Evolutionary conservation across 2,888 invertebrate species (phyloP).

Genomic region (Melinaea marsaeus): DNA sequence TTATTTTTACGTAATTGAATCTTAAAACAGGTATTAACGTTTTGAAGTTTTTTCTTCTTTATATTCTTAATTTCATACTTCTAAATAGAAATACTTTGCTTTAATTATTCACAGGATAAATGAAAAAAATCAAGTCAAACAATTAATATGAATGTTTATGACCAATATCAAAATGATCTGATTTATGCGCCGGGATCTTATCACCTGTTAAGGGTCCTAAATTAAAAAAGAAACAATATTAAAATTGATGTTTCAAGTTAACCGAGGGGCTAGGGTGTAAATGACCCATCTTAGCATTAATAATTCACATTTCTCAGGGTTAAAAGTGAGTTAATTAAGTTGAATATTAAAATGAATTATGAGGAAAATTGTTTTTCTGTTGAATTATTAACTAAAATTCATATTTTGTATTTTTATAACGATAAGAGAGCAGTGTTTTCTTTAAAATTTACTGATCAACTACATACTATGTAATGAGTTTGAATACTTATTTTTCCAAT

Average conservation of each 20-base stretch:
- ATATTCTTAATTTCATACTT: too few relatives aligned
- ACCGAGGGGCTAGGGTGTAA: conserved; percentile 17
- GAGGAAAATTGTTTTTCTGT: conserved; percentile 7
- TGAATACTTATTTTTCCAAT: too few relatives aligned
- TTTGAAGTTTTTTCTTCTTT: too few relatives aligned
- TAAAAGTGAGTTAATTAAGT: conserved; percentile 25
- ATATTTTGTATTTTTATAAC: background rate
- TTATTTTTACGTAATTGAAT: too few relatives aligned
- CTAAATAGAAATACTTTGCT: too few relatives aligned
- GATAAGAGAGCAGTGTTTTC: background rate
- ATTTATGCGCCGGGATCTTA: background rate
- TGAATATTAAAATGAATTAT: conserved; percentile 18
- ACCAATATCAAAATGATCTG: too few relatives aligned
- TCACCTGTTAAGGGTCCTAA: background rate
- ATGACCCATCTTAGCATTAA: conserved; percentile 17
- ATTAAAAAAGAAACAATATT: conserved; percentile 2
- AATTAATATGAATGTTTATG: too few relatives aligned
- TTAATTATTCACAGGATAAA: too few relatives aligned
- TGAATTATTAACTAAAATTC: background rate
- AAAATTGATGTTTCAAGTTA: conserved; percentile 13
- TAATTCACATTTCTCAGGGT: conserved; percentile 18
- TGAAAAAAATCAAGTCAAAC: too few relatives aligned
- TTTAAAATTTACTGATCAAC: background rate
- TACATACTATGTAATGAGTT: too few relatives aligned
- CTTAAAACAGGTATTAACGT: too few relatives aligned